These are phyloP conservation scores for Rhynchotus rufescens DNA, from an alignment of 2,797 vertebrate species.

Conservation along the genomic window DNA sequence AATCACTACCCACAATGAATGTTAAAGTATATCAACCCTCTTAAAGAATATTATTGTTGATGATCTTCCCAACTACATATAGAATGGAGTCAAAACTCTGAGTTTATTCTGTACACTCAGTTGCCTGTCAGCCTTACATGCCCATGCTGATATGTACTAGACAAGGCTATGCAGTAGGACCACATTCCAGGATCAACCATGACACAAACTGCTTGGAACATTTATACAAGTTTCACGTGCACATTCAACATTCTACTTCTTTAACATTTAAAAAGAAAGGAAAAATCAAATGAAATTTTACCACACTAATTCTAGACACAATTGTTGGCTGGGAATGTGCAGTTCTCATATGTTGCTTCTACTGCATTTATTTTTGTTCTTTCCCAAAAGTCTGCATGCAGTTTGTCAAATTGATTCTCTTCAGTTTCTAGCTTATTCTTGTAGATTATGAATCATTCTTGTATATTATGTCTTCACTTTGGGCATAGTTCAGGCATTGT, in stretches of 20 bases:
- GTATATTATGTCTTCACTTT: background rate
- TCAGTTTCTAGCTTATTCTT: background rate
- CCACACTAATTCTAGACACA: background rate
- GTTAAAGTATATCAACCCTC: background rate
- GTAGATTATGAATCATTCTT: background rate
- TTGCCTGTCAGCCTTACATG: rapidly evolving
- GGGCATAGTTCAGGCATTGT: background rate
- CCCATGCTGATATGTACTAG: background rate
- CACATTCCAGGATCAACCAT: rapidly evolving
- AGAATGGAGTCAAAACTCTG: rapidly evolving
- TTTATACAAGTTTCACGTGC: background rate
- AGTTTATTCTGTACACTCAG: background rate
- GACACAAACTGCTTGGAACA: rapidly evolving
- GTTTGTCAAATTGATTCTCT: background rate
- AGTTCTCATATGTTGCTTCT: background rate
- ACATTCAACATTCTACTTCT: background rate
- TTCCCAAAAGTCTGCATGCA: background rate
- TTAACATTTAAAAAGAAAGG: background rate
- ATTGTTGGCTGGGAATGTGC: no score
- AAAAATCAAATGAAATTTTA: background rate
- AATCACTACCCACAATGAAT: background rate
- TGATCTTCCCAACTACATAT: background rate
- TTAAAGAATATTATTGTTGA: background rate
- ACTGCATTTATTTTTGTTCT: background rate
- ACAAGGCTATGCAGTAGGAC: rapidly evolving